Base-by-base conservation (phyloP, 2,113 vertebrate genomes). In the Poeciliopsis prolifica region DNA sequence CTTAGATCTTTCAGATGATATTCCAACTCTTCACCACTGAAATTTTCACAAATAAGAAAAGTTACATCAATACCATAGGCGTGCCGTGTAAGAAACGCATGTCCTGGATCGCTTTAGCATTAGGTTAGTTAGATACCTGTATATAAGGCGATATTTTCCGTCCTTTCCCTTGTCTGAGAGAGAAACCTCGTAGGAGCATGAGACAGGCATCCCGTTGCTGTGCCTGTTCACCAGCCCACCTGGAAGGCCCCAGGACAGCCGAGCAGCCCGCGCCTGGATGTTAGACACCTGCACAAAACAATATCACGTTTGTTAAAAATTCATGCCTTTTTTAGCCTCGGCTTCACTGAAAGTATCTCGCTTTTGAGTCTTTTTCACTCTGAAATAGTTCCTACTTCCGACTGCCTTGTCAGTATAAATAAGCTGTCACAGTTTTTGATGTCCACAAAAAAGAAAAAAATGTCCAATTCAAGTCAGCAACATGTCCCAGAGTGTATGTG, bases 81-180 rank as follows among this genome's bases (percentile, higher is more conserved):
- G 15, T 10, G 26, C 1, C 24, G 9, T 33, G 24, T 14, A 4
- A 64, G 8, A 51, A 37, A 29, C 2, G 8, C 29, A 35, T 0
- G 3, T 5, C 1, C 7, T 26, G 14, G 4, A 7, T 30, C 68
- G 1, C 22, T n/a, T 5, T 7, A 24, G 4, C 35, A 31, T 29
- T 1, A 2, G 12, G 5, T 9, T 17, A 0, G 4, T 70, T 48
- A 28, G 51, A 83, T 93, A 98, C 98, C 98, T 98, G 96, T 99
- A 99, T 92, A 99, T 95, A 73, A 95, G 91, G 86, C 96, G 96
- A 93, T 96, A 98, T 81, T 98, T 98, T 84, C 97, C 97, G 69
- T 98, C 97, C 33, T 95, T 95, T 48, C 97, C 98, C 93, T 97
- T 98, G 84, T 99, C 98, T 1, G 97, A 98, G 85, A 98, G 95